Evolutionary conservation across 2,888 invertebrate species (phyloP), one percentile per base, ranked within the genome.

Genomic region (Operophtera brumata): DNA sequence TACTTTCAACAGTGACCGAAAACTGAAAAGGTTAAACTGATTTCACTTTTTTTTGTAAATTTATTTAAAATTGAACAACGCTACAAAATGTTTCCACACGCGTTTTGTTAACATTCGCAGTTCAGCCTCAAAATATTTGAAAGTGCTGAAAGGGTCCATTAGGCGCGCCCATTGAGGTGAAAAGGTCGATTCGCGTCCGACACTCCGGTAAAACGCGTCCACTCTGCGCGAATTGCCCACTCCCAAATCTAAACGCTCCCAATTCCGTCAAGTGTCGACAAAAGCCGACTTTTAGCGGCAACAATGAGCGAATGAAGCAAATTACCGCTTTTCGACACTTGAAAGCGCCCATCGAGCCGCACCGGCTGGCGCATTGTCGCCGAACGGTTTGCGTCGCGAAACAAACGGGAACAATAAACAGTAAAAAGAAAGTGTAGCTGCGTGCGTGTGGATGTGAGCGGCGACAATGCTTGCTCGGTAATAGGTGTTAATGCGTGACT

Each of bases 371-470:
- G 68, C 80, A 80, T 86, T 87, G 86, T 87, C 73, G 77, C 57
- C 68, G 78, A 69, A 82, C 84, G 84, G 90, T 87, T 88, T 88
- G 89, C 88, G 79, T 76, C 73, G 75, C 82, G 88, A 87, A 89
- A 89, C 87, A 88, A 88, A 84, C 83, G 86, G 78, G 82, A 80
- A 88, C 89, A 89, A 87, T 89, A 89, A 89, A 89, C 87, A 88
- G 78, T 86, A 81, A 84, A 87, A 85, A 84, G 82, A 88, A 86
- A 86, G 86, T 85, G 85, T 86, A 85, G 82, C 82, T 84, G 20
- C 20, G 88, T 84, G 83, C 77, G 83, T 80, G 80, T 80, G 80
- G 76, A 77, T 78, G 75, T 78, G 81, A 71, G 66, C 74, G 64
- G 66, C 71, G 67, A 86, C 84, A 86, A 88, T 79, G 75, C 79